Percentiles rank a stretch among this genome's conserved stretches.
These are phyloP conservation scores for Numida meleagris DNA, from an alignment of 2,113 vertebrate species.

Conservation along the genomic window DNA sequence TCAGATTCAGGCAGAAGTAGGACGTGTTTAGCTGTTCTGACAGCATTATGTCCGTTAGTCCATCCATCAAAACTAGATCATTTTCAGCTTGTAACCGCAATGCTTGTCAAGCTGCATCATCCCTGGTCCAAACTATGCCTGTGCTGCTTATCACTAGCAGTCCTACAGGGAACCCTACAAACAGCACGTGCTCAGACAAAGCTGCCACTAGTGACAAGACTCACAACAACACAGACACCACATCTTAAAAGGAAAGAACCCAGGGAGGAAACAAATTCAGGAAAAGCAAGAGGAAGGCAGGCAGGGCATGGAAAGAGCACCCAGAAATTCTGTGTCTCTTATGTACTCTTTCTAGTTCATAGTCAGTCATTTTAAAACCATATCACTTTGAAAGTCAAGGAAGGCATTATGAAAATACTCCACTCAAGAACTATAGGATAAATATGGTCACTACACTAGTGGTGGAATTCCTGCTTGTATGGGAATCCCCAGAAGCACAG, in stretches of 20 bases:
- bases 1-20: background rate
- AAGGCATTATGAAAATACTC: background rate
- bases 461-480: background rate
- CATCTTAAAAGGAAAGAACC: background rate
- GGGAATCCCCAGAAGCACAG: background rate
- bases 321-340: background rate
- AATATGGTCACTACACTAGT: background rate
- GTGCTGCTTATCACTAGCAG: background rate
- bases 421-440: background rate
- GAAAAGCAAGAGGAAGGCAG: background rate
- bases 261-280: background rate
- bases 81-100: background rate
- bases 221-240: background rate
- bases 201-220: background rate
- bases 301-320: background rate
- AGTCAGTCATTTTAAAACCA: background rate
- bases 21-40: background rate
- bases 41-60: fast-evolving
- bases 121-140: background rate
- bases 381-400: background rate
- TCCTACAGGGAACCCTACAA: background rate
- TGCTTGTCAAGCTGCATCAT: background rate
- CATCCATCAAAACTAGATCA: background rate
- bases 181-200: background rate
- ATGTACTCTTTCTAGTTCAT: background rate